Evolutionary conservation across 2,113 vertebrate genomes (phyloP), one percentile per base, ranked within the genome.

Genomic region (Sarotherodon lohbergeri): DNA sequence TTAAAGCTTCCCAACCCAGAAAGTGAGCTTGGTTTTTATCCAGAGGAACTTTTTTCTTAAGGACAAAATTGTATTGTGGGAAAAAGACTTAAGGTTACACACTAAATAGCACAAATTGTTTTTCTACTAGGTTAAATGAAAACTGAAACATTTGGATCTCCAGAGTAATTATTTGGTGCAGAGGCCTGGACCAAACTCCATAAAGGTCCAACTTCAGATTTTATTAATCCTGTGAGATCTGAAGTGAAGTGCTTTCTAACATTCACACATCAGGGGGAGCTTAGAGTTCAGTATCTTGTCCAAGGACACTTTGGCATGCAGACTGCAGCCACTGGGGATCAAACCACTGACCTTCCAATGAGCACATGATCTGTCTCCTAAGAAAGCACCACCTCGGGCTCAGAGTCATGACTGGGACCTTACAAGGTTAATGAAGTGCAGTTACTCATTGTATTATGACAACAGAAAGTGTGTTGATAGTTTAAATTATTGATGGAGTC

Each of bases 291-390:
- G 32, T n/a, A 36, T 66, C 61, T 66, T 66, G 17, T 9, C 32
- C 5, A 66, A 66, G 36, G 32, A 12, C 32, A 66, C 6, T 1
- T 36, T 66, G 6, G 32, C 61, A 66, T 7, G 32, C 61, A 66
- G 17, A 66, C 61, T n/a, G 17, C 17, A 66, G 9, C 32, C 0
- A 1, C 5, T 0, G 0, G 59, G 59, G 0, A 63, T 63, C 29
- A 36, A 17, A 36, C 32, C 17, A n/a, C 61, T 66, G 61, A 36
- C 61, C 32, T 66, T 66, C 17, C 59, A 63, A n/a, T n/a, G 32
- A 63, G 32, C 59, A 63, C 59, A n/a, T 63, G 59, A 63, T 36
- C 32, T 11, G 59, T 63, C 59, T n/a, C 32, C 32, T 66, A 11
- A 63, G 61, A 36, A 66, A 12, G 2, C 0, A 0, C 32, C 10